Base-by-base conservation (phyloP, 2,113 vertebrate genomes). In the Myotis yumanensis region DNA sequence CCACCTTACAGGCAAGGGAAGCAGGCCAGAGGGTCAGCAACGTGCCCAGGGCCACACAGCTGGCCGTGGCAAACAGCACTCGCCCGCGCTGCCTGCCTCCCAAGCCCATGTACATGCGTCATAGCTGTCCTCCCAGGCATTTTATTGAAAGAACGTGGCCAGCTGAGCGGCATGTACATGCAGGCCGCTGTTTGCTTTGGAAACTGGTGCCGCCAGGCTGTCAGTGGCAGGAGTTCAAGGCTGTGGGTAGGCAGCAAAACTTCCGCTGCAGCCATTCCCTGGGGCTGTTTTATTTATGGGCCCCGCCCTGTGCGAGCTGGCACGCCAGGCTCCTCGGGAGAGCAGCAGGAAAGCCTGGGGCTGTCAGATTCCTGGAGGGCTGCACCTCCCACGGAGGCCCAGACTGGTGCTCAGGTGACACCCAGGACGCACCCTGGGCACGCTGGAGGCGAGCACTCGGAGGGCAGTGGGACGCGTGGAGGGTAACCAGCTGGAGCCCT, bases 51-150 rank as follows among this genome's bases (percentile, higher is more conserved):
- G 28, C 46, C 72, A 20, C 68, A 5, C 5, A 30, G 69, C 30
- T 37, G 0, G 11, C 22, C 1, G 28, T 4, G 22, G 71, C 37
- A 12, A 8, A 22, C 7, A 68, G 35, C 46, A 12, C 35, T 10
- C 8, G n/a, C 28, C 12, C 25, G 7, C 0, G 1, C 2, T 0
- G 32, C 35, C 32, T 40, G 52, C 30, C 43, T 20, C 2, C 51
- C 43, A 35, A 66, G 75, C 11, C 40, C n/a, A 1, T 9, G 35
- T 0, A 14, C 0, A 2, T 11, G 54, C 0, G 0, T 54, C 90
- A 52, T 7, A 1, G 25, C 57, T 2, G 10, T 35, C 43, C 72
- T 48, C 28, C 3, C 81, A 8, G 2, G 23, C 37, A 23, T 15
- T 0, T 32, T 8, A 8, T 1, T 28, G 32, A 51, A 17, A 71